Base-by-base conservation (phyloP, 92 coral and sea anemone genomes). In the Epizoanthus scotinus region DNA sequence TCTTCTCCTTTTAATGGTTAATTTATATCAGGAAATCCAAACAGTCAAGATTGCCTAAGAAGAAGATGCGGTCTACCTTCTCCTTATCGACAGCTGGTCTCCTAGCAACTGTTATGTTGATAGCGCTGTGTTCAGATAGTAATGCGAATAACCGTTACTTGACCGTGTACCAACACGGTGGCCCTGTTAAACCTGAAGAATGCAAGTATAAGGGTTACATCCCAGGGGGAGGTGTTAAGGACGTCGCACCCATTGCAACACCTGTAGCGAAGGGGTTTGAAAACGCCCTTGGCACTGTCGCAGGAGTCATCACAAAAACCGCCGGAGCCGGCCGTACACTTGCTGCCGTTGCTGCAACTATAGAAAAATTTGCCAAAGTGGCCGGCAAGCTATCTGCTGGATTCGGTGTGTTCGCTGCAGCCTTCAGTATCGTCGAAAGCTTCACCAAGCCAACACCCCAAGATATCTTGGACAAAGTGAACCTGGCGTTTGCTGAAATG, bases 401-500 rank as follows among this genome's bases (percentile, higher is more conserved):
- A 5, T 65, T 66, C 20, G 71, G 71, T 5, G 52, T 66, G 2
- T 31, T 66, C 13, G 50, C 49, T 9, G 27, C 71, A 27, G 70
- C 49, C 15, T 64, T 64, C 26, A 8, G 70, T 5, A 10, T 64
- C 14, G 17, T 64, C 42, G 22, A 6, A 2, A n/a, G 3, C 24
- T 15, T 66, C 26, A 29, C 71, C 15, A 29, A 66, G 0, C 71
- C 71, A 6, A 2, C 70, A 8, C 70, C 70, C 18, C 15, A 65
- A 3, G 70, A 65, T 24, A 65, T 65, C 38, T 9, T 65, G 21
- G 28, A 65, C 50, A 71, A 19, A 19, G 58, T 71, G 2, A 71
- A 71, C 59, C 3, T n/a, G 57, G 77, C 77, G 20, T 71, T 71
- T 54, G 61, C 18, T 21, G 60, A 71, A 10, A 71, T 71, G 7